These are phyloP conservation scores for Cryptomyrus ogoouensis DNA, from an alignment of 2,113 vertebrate species.

Conservation along the genomic window DNA sequence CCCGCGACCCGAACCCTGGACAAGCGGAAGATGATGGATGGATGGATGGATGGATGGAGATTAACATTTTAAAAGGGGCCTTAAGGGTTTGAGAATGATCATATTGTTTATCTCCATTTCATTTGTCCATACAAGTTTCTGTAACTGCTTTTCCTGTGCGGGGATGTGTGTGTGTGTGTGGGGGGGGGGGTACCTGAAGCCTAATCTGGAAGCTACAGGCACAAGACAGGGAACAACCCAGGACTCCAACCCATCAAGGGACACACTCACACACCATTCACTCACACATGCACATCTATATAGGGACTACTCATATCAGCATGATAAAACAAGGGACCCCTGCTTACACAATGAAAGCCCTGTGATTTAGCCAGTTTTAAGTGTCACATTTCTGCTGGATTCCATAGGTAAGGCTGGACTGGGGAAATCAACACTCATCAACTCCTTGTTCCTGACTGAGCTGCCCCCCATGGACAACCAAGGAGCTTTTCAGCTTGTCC, in stretches of 20 bases:
- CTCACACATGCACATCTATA: neutral
- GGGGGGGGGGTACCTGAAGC: neutral
- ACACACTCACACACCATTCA: neutral
- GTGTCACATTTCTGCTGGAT: neutral
- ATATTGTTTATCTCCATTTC: neutral
- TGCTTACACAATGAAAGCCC: neutral
- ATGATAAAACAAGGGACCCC: neutral
- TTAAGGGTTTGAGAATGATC: neutral
- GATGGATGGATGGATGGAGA: too few species aligned
- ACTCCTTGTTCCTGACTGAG: slow-evolving; percentile 68
- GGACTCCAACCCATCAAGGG: neutral
- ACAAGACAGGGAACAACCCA: neutral
- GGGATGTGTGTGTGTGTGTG: neutral
- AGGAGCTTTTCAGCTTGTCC: slow-evolving; percentile 63
- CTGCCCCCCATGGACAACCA: slow-evolving; percentile 69
- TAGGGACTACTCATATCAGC: neutral
- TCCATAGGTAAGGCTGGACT: slow-evolving; percentile 65
- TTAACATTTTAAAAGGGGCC: neutral
- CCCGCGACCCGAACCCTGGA: too few species aligned
- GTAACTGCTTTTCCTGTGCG: neutral
- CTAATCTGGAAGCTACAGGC: neutral
- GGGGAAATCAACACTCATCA: slow-evolving; percentile 70
- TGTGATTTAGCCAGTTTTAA: slow-evolving; percentile 12
- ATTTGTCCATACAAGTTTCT: neutral
- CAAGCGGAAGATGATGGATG: too few species aligned